Conservation (phyloP, 2,888 invertebrate genomes). For the Scaptomyza reducta region DNA sequence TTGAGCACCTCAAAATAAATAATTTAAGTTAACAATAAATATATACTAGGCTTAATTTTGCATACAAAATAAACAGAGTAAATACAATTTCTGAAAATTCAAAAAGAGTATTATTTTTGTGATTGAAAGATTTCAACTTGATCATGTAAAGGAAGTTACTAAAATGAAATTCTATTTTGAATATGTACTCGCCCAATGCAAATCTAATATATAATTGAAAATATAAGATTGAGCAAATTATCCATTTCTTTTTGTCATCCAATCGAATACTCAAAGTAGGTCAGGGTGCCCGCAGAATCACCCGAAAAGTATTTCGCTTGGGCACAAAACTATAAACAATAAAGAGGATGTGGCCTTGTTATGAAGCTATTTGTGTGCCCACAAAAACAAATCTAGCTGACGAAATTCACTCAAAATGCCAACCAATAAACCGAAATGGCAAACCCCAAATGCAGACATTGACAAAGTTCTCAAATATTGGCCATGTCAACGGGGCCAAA, state of each 20-base stretch:
- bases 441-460: slow-evolving; percentile 66
- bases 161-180: not conserved
- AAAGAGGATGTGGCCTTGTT: slow-evolving; percentile 35
- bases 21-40: not conserved
- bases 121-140: not conserved
- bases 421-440: slow-evolving; percentile 60
- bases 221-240: not conserved
- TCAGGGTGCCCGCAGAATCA: slow-evolving; percentile 13
- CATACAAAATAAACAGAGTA: no score
- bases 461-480: slow-evolving; percentile 76
- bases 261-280: slow-evolving; percentile 19
- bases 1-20: not conserved
- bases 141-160: not conserved
- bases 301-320: slow-evolving; percentile 8
- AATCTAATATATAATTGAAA: slow-evolving; percentile 3
- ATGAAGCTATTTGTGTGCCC: slow-evolving; percentile 25
- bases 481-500: slow-evolving; percentile 42
- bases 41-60: no score
- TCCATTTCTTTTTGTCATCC: not conserved
- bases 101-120: no score
- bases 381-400: slow-evolving; percentile 39
- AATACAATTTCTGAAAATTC: no score
- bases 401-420: slow-evolving; percentile 52
- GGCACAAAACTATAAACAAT: slow-evolving; percentile 20
- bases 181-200: not conserved